These are phyloP conservation scores for Zaprionus taronus DNA, from an alignment of 1,140 invertebrate species.

Conservation along the genomic window DNA sequence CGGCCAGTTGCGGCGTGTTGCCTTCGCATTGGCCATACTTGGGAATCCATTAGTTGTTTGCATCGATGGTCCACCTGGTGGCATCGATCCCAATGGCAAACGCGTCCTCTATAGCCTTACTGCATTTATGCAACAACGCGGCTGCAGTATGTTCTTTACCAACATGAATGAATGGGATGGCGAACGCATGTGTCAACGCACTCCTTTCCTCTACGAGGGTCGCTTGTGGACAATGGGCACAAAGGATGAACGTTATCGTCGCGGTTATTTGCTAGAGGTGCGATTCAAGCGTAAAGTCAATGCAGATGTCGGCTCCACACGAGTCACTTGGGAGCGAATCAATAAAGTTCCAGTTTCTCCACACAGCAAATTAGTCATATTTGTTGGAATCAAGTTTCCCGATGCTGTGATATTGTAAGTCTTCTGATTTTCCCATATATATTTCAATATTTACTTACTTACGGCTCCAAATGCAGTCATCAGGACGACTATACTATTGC, in stretches of 20 bases:
- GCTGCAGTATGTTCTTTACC: slow-evolving; percentile 88
- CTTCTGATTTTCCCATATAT: not conserved
- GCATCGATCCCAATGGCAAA: slow-evolving; percentile 92
- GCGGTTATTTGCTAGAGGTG: slow-evolving; percentile 79
- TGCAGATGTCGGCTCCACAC: slow-evolving; percentile 36
- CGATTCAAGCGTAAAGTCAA: slow-evolving; percentile 64
- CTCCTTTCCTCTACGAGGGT: slow-evolving; percentile 93
- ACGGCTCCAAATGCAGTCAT: slow-evolving; percentile 16
- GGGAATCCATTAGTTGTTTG: slow-evolving; percentile 88
- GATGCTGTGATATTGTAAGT: slow-evolving; percentile 51
- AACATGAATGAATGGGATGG: slow-evolving; percentile 92
- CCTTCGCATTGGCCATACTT: slow-evolving; percentile 94
- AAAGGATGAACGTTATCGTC: slow-evolving; percentile 85
- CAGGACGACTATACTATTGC: slow-evolving; percentile 28
- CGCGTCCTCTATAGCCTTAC: slow-evolving; percentile 90
- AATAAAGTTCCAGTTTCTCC: slow-evolving; percentile 66
- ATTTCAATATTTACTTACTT: not conserved
- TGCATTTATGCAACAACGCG: slow-evolving; percentile 56
- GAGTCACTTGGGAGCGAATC: slow-evolving; percentile 63
- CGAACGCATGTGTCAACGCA: slow-evolving; percentile 91
- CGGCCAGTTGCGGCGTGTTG: slow-evolving; percentile 94
- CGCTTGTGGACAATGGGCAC: slow-evolving; percentile 88
- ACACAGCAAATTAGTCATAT: slow-evolving; percentile 52
- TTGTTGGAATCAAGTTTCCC: slow-evolving; percentile 63
- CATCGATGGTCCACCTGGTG: slow-evolving; percentile 87